phyloP scores from a whole-genome alignment of 2,888 invertebrate genomes.

The Pediacus dermestoides region DNA sequence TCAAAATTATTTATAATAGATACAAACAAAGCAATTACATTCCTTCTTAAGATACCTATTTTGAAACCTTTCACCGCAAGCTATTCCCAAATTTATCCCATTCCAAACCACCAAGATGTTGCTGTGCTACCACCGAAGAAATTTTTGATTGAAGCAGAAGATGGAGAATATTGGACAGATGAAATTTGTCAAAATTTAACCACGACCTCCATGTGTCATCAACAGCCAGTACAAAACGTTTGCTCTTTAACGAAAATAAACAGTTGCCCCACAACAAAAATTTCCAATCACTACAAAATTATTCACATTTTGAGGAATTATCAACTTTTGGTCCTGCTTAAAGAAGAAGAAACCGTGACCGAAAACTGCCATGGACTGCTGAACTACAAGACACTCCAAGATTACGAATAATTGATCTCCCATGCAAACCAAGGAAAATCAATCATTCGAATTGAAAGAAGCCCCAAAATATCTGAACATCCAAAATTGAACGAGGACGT shows the following conservation, averaged over 20 bases:
- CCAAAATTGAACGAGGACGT: constrained; percentile 1
- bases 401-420: neutral
- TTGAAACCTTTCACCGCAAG: neutral
- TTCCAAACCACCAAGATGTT: constrained; percentile 3
- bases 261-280: neutral
- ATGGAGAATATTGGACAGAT: neutral
- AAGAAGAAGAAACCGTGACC: neutral
- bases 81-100: constrained; percentile 3
- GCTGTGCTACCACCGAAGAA: neutral
- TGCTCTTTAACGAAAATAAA: neutral
- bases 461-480: neutral
- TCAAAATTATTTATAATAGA: neutral
- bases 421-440: constrained; percentile 1
- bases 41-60: neutral
- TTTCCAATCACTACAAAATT: neutral
- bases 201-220: neutral
- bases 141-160: neutral
- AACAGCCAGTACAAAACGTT: neutral
- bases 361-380: neutral
- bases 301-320: neutral
- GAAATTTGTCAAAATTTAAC: neutral
- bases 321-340: neutral
- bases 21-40: neutral
- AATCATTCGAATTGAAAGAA: neutral
- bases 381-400: too few relatives aligned